Conservation (phyloP, 2,888 invertebrate species). For the Melinaea marsaeus region DNA sequence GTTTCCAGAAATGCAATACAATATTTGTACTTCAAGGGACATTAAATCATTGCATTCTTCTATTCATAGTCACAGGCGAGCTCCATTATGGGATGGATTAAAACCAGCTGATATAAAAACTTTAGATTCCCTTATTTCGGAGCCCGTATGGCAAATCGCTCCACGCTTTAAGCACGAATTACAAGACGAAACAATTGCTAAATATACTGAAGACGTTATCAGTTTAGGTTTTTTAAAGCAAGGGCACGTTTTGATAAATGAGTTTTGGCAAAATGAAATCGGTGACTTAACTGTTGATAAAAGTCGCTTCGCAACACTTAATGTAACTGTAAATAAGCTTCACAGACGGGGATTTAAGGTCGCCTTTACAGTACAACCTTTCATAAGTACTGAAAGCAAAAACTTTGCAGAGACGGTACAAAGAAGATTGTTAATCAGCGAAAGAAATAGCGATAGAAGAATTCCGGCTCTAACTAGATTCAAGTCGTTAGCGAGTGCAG, state of each 20-base stretch:
- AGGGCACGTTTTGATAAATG: constrained; percentile 87
- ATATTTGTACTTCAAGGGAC: constrained; percentile 88
- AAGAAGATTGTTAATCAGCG: constrained; percentile 86
- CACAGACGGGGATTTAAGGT: constrained; percentile 91
- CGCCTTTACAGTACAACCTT: constrained; percentile 93
- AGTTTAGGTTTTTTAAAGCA: constrained; percentile 85
- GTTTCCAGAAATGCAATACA: constrained; percentile 87
- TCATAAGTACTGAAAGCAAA: constrained; percentile 89
- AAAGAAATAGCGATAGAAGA: constrained; percentile 85
- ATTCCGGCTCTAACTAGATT: constrained; percentile 91
- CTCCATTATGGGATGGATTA: constrained; percentile 88
- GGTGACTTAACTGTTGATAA: constrained; percentile 92
- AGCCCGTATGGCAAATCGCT: constrained; percentile 93
- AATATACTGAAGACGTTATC: constrained; percentile 91
- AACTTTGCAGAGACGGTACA: constrained; percentile 89
- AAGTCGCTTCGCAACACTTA: constrained; percentile 85
- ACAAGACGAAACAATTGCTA: constrained; percentile 84
- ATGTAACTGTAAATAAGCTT: constrained; percentile 87
- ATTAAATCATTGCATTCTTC: constrained; percentile 87
- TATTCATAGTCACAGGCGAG: constrained; percentile 82
- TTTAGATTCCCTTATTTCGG: constrained; percentile 85
- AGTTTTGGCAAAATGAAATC: constrained; percentile 89
- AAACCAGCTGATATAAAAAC: constrained; percentile 86
- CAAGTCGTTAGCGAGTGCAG: constrained; percentile 87
- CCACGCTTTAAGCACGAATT: constrained; percentile 81